Percentiles rank a stretch among this genome's conserved stretches.
Conservation (phyloP, 2,888 invertebrate species). For the Hipparchia semele region DNA sequence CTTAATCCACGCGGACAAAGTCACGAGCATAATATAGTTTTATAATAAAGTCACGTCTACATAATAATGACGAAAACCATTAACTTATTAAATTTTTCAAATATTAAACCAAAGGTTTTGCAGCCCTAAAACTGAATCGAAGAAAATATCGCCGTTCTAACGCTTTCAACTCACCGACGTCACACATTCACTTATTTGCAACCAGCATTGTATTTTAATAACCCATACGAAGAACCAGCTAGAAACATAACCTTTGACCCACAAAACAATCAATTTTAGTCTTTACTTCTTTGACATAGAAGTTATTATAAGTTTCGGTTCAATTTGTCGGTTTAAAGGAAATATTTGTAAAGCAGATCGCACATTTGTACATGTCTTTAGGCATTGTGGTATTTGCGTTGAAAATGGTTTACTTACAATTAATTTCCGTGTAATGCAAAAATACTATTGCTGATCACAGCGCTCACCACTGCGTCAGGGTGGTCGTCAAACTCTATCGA, state of each 20-base stretch:
- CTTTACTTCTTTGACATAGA: conserved; percentile 22
- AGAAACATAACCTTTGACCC: conserved; percentile 44
- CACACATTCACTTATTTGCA: conserved; percentile 66
- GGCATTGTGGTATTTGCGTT: too few relatives aligned
- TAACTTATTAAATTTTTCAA: too few relatives aligned
- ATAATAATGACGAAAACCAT: too few relatives aligned
- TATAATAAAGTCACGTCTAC: too few relatives aligned
- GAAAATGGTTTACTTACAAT: too few relatives aligned
- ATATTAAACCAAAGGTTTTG: too few relatives aligned
- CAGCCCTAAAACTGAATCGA: conserved; percentile 49
- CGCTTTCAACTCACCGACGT: conserved; percentile 74
- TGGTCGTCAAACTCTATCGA: too few relatives aligned
- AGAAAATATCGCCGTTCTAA: conserved; percentile 70
- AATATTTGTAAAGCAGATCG: conserved; percentile 6
- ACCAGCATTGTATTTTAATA: conserved; percentile 77
- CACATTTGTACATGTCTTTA: background rate
- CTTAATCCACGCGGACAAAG: too few relatives aligned
- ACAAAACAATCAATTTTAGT: conserved; percentile 18
- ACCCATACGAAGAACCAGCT: conserved; percentile 68
- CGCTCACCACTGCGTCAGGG: too few relatives aligned
- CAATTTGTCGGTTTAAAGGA: conserved; percentile 11
- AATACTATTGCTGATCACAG: too few relatives aligned
- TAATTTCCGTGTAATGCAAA: too few relatives aligned
- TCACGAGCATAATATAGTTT: too few relatives aligned
- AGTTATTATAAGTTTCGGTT: conserved; percentile 39